Percentiles rank a stretch among this genome's conserved stretches.
These are phyloP conservation scores for Disparrhopalites patrizii DNA, from an alignment of 2,888 invertebrate genomes.

Conservation along the genomic window DNA sequence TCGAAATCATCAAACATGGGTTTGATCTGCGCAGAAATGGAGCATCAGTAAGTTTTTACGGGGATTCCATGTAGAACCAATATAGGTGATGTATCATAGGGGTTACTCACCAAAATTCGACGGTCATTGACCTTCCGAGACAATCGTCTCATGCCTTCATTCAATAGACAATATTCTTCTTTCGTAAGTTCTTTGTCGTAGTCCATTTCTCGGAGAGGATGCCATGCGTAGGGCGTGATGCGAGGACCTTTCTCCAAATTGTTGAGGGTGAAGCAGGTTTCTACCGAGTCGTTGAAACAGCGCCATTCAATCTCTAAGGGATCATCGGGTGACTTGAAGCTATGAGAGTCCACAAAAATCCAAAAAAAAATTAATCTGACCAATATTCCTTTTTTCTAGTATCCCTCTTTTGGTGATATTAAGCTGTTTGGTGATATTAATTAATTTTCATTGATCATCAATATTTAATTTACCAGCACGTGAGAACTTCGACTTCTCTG, in stretches of 20 bases:
- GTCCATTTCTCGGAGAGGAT: constrained; percentile 46
- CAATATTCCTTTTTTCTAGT: neutral
- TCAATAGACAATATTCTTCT: constrained; percentile 37
- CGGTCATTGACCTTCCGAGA: constrained; percentile 35
- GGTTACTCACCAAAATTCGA: constrained; percentile 39
- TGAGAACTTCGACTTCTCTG: constrained; percentile 65
- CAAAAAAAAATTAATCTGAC: neutral
- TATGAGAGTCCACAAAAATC: too few relatives aligned
- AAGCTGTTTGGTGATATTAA: too few relatives aligned
- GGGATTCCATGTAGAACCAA: neutral
- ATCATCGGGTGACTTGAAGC: constrained; percentile 46
- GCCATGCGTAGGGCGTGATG: constrained; percentile 56
- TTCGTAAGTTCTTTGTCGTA: constrained; percentile 42
- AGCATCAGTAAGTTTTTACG: neutral
- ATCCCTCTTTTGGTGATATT: too few relatives aligned
- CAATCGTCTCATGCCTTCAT: constrained; percentile 42
- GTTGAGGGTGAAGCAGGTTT: constrained; percentile 65
- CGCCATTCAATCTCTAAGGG: constrained; percentile 49
- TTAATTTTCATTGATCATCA: too few relatives aligned
- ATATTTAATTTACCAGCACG: constrained; percentile 62
- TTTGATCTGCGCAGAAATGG: constrained; percentile 35
- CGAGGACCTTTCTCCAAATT: constrained; percentile 66
- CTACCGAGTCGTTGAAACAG: constrained; percentile 64
- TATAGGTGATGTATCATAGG: neutral
- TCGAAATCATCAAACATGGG: constrained; percentile 47